These are phyloP conservation scores for Philypnodon macrostomus DNA, from an alignment of 2,797 vertebrate species.

Conservation along the genomic window DNA sequence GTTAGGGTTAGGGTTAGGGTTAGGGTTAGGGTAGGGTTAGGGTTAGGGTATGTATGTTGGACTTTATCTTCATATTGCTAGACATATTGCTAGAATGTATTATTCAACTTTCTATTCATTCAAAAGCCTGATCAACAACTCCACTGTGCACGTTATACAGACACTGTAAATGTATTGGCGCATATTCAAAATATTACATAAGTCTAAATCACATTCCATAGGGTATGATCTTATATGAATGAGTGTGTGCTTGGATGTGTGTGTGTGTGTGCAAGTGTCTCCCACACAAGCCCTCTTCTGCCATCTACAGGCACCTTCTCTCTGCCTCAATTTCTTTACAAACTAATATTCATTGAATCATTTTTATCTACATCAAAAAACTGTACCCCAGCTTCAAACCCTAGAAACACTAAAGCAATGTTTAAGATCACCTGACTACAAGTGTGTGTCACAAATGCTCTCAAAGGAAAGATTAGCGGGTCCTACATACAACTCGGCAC, in stretches of 20 bases:
- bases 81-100: no score
- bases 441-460: conserved; percentile 20
- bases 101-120: no score
- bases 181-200: no score
- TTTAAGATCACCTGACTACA: conserved; percentile 5
- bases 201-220: no score
- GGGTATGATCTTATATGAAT: no score
- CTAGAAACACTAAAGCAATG: conserved; percentile 11
- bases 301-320: conserved; percentile 70
- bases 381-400: conserved; percentile 28
- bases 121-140: no score
- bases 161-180: no score
- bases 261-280: conserved; percentile 21
- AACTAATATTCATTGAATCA: conserved; percentile 53
- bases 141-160: no score
- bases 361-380: conserved; percentile 31
- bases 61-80: no score
- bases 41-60: no score
- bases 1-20: no score
- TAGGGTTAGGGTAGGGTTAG: no score
- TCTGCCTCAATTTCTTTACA: conserved; percentile 11
- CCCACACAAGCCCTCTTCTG: conserved; percentile 66
- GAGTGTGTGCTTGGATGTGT: conserved; percentile 1
- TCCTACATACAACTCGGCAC: conserved; percentile 14
- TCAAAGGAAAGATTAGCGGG: conserved; percentile 37